Evolutionary conservation across 2,888 invertebrate species (phyloP), one percentile per base, ranked within the genome.

Genomic region (Latrodectus elegans): DNA sequence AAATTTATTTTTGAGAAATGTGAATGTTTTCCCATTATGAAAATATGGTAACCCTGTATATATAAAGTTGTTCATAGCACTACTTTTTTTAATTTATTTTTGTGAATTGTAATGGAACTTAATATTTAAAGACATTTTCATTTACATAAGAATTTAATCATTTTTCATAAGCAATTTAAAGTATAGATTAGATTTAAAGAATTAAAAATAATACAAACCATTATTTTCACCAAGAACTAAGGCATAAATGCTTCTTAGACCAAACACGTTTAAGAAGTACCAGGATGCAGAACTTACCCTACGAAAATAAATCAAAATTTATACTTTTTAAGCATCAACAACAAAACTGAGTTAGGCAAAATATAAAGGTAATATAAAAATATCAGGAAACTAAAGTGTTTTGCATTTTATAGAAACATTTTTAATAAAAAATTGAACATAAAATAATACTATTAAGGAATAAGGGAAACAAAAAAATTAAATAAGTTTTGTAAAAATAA

Each of bases 261-360:
- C 99, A 93, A 99, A 99, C 0, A 99, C 99, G 92, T 99, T 99
- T 15, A 99, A 94, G 93, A 99, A 99, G 93, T 99, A 99, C 99
- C 99, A 99, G 0, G 99, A 99, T 0, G 99, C 99, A 0, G 99
- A 99, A 0, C 99, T 99, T 0, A 99, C 99, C 93, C 93, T 93
- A 90, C 53, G 12, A 67, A 83, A 64, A 75, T n/a, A 65, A 73
- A n/a, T n/a, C 1, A 14, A 76, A 76, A 65, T 12, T 49, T 6
- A 10, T 55, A 60, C 38, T 38, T 38, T 38, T 38, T 60, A 60
- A 60, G 55, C 15, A 55, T 14, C 15, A 55, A 15, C 2, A 6
- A 55, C 15, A 15, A 4, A 15, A 55, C 55, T 14, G 55, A 55
- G 11, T 55, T 55, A 55, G 55, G 6, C 55, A 11, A 55, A 55